These are phyloP conservation scores for Lepas anatifera DNA, from an alignment of 2,888 invertebrate genomes.

Conservation along the genomic window DNA sequence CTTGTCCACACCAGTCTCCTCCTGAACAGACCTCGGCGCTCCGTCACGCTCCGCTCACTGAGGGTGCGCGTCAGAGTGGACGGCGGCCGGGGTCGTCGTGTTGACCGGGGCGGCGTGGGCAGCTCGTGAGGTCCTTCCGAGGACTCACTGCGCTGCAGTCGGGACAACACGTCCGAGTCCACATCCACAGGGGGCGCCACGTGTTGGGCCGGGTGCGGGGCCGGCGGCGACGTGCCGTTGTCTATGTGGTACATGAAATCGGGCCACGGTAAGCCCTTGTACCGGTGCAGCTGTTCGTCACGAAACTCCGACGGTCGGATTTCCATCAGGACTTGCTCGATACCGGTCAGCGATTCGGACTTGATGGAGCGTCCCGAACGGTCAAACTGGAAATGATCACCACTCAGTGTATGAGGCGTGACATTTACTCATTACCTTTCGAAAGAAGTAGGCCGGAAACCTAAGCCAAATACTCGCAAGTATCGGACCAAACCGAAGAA, in stretches of 20 bases:
- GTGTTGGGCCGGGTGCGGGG: background rate
- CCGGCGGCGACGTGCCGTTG: background rate
- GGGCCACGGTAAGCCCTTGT: constrained; percentile 38
- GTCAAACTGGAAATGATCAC: constrained; percentile 7
- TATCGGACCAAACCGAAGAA: too few relatives aligned
- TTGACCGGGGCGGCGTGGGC: constrained; percentile 10
- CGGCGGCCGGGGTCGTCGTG: constrained; percentile 24
- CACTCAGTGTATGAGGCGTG: too few relatives aligned
- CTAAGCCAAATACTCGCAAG: too few relatives aligned
- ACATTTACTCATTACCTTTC: too few relatives aligned
- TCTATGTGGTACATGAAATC: constrained; percentile 32
- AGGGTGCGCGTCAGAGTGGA: constrained; percentile 30
- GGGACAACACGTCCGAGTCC: constrained; percentile 13
- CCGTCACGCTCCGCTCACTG: constrained; percentile 32
- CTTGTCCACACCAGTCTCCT: background rate
- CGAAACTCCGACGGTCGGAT: constrained; percentile 41
- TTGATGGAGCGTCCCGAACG: constrained; percentile 1
- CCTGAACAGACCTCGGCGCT: constrained; percentile 16
- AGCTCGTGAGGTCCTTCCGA: background rate
- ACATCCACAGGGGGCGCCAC: constrained; percentile 3
- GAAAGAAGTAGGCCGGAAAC: too few relatives aligned
- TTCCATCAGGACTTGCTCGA: constrained; percentile 40
- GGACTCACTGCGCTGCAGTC: constrained; percentile 4
- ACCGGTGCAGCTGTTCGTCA: constrained; percentile 41
- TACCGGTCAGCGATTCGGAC: background rate